Base-by-base conservation (phyloP, 1,140 invertebrate species). In the Habropoda laboriosa region DNA sequence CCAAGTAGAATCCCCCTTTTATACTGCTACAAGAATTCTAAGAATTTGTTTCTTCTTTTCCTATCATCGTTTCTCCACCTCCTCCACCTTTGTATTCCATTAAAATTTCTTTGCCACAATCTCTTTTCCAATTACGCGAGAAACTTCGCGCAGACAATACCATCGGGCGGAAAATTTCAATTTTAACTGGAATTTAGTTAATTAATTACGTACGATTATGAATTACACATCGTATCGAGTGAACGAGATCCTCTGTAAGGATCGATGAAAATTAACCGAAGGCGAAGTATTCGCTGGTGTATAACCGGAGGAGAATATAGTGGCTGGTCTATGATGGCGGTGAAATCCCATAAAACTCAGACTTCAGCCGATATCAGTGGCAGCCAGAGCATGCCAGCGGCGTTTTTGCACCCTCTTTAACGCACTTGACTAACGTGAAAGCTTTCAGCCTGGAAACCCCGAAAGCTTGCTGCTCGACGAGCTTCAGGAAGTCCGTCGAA, bases 321-420 rank as follows among this genome's bases (percentile, higher is more conserved):
- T 49, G 10, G 8, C 13, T 8, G n/a, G n/a, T n/a, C n/a, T n/a
- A n/a, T n/a, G 35, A 18, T 7, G 38, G 13, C 18, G 21, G 1
- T 27, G 63, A 35, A 76, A 45, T 24, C 64, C 24, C 42, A 70
- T 77, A 77, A 77, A 77, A 58, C 32, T 38, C 16, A 64, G 61
- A 40, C 71, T 40, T 27, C 6, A 35, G 16, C 45, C 32, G 38
- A 55, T 67, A 67, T 67, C 61, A 42, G 72, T 30, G 60, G 27
- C 40, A 24, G n/a, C 3, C 30, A 49, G 53, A 2, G 18, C 64
- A 30, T 24, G 72, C 45, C 35, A 32, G 2, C 18, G 73, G 60
- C 47, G 60, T 55, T 75, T 75, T 75, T 75, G 73, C 38, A 27
- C 60, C 49, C 73, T 42, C 18, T 60, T 61, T 49, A 60, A 72